phyloP scores from a whole-genome alignment of 2,113 vertebrate genomes.

The Tetrao urogallus region DNA sequence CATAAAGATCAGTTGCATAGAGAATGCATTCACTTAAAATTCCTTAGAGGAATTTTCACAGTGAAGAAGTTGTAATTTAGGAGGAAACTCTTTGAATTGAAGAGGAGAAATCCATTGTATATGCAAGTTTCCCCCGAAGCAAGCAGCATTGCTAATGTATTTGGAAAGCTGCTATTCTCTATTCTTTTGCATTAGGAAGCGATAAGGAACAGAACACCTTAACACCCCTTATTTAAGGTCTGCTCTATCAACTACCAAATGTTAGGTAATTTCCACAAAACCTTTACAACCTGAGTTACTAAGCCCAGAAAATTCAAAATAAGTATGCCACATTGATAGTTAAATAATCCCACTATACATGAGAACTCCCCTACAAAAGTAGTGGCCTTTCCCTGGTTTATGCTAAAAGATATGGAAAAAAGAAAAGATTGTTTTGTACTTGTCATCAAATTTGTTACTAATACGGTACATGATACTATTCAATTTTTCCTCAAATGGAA shows the following conservation, averaged over 20 bases:
- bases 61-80: not conserved
- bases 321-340: not conserved
- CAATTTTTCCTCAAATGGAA: not conserved
- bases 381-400: not conserved
- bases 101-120: not conserved
- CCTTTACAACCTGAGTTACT: not conserved
- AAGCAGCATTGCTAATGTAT: not conserved
- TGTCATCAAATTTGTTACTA: not conserved
- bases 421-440: fast-evolving
- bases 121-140: not conserved
- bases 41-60: conserved; percentile 13
- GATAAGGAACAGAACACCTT: not conserved
- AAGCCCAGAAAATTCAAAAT: not conserved
- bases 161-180: not conserved
- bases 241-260: not conserved
- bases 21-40: conserved; percentile 1
- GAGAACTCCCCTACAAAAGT: not conserved
- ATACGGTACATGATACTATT: not conserved
- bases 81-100: not conserved
- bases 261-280: not conserved
- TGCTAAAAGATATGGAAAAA: not conserved
- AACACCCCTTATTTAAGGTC: not conserved
- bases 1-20: conserved; percentile 8
- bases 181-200: not conserved
- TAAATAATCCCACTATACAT: not conserved